A percentile compares a stretch with the other conserved stretches of the same genome.
Conservation (phyloP, 2,888 invertebrate genomes). For the Athalia cordata region DNA sequence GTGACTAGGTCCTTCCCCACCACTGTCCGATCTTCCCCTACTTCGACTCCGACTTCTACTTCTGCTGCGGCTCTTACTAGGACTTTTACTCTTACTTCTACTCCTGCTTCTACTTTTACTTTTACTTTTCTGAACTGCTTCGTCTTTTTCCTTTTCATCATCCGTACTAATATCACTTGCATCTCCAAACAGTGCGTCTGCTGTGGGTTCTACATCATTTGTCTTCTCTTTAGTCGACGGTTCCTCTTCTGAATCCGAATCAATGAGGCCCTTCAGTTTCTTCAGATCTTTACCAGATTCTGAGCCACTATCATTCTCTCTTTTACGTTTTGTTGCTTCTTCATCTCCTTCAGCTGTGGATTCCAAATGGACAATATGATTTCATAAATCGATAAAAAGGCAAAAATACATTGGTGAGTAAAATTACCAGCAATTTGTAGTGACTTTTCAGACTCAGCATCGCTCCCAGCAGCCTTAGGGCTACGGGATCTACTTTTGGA, state of each 20-base stretch:
- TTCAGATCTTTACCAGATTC: constrained; percentile 72
- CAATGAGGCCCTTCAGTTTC: constrained; percentile 77
- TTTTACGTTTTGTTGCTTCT: constrained; percentile 69
- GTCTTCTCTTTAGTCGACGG: constrained; percentile 66
- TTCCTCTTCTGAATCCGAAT: constrained; percentile 82
- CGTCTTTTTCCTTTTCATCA: constrained; percentile 78
- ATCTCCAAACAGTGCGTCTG: constrained; percentile 93
- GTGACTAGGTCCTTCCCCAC: constrained; percentile 64
- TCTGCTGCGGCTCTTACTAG: constrained; percentile 58
- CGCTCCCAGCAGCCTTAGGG: constrained; percentile 62
- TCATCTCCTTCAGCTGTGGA: constrained; percentile 59
- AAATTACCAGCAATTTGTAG: constrained; percentile 56
- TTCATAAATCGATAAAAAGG: background rate
- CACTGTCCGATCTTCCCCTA: constrained; percentile 67
- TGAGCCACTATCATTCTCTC: constrained; percentile 62
- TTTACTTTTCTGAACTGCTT: constrained; percentile 71
- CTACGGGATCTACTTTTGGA: constrained; percentile 53
- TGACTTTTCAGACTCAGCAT: constrained; percentile 61
- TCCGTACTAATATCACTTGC: constrained; percentile 95
- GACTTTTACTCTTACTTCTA: constrained; percentile 66
- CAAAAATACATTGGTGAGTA: background rate
- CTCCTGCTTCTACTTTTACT: constrained; percentile 72
- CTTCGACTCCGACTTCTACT: constrained; percentile 65
- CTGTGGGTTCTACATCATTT: constrained; percentile 78
- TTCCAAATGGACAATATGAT: background rate